Conservation (phyloP, 2,888 invertebrate genomes). For the Deilephila elpenor region DNA sequence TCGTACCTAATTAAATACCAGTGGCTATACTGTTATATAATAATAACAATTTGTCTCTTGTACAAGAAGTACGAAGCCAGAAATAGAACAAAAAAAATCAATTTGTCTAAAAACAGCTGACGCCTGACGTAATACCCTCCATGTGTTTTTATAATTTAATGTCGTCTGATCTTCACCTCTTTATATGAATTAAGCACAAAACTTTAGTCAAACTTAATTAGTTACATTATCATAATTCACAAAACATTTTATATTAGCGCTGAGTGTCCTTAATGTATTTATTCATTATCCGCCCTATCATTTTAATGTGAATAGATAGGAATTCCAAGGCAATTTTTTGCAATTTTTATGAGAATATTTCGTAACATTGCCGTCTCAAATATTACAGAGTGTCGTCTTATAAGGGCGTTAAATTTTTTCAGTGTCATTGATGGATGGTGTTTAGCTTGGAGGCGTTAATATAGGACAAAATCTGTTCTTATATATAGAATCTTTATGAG, state of each 20-base stretch:
- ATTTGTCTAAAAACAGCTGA: no score
- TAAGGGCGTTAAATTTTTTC: constrained; percentile 52
- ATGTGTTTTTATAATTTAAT: not conserved
- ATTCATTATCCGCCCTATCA: constrained; percentile 14
- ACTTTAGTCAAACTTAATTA: not conserved
- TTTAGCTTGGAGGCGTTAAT: constrained; percentile 36
- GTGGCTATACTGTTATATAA: no score
- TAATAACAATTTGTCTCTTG: no score
- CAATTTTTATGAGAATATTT: constrained; percentile 41
- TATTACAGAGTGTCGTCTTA: constrained; percentile 43
- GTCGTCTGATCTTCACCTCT: not conserved
- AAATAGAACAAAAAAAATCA: no score
- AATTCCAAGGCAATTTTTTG: constrained; percentile 25
- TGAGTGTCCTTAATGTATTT: not conserved
- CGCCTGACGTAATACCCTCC: no score
- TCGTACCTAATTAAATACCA: no score
- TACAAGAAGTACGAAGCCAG: no score
- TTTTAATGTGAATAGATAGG: constrained; percentile 25
- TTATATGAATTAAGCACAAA: no score
- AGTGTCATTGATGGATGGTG: constrained; percentile 67
- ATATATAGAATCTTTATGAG: constrained; percentile 26
- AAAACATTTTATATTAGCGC: no score
- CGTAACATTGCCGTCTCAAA: constrained; percentile 44
- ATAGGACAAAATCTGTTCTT: constrained; percentile 31
- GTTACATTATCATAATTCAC: not conserved